Evolutionary conservation across 2,113 vertebrate genomes (phyloP), one percentile per base, ranked within the genome.

Genomic region (Sinocyclocheilus maitianheensis): DNA sequence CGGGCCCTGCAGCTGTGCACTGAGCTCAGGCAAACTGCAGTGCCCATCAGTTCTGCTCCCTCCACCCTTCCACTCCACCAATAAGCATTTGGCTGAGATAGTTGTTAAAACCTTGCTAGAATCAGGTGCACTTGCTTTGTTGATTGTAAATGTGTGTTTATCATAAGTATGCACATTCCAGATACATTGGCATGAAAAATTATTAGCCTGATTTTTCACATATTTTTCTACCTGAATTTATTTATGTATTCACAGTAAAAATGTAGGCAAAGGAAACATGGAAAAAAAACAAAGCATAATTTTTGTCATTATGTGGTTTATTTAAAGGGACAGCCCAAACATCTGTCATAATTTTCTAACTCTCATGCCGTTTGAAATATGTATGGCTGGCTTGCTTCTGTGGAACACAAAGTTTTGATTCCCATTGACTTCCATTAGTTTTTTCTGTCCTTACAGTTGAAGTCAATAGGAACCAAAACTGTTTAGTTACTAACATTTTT

Each of bases 21-120:
- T 9, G 55, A 48, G 24, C 60, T 75, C 77, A 77, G 62, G 62
- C 84, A 67, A 62, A 30, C 77, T 86, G 69, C 55, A 30, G 65
- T 86, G 69, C 55, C 48, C 85, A 80, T 55, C 74, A 84, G 24
- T 46, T 8, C 20, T 75, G 72, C 40, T 11, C 65, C 46, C 55
- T 22, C 46, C 53, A 26, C 69, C 55, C 34, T 40, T 26, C 58
- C 34, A n/a, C 40, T 53, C 4, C 14, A 69, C 80, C 62, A 53
- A 51, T 53, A 51, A 69, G 63, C 55, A 14, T 4, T 18, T 81
- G 58, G 77, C 53, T 78, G 26, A 18, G 18, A 43, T 46, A 24
- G 37, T 13, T 65, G 37, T 26, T 26, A 81, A 65, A 81, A 43
- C 60, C 37, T 65, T 24, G 22, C 30, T 62, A 62, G 22, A 80